Evolutionary conservation across 2,888 invertebrate genomes (phyloP).

Genomic region (Ryuthela nishihirai): DNA sequence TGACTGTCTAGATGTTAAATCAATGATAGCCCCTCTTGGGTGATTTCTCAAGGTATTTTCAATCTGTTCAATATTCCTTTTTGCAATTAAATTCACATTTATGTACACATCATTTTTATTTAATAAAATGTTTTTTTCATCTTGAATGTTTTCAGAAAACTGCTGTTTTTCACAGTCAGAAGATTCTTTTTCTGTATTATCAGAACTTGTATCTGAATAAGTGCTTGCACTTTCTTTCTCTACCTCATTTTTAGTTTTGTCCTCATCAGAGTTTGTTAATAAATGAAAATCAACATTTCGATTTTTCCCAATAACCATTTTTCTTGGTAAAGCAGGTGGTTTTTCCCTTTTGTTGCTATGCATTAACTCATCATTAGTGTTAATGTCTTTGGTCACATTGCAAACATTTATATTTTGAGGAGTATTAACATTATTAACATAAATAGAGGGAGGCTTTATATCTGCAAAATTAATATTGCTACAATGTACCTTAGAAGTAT

Average conservation of each 20-base stretch:
- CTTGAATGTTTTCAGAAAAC: too few species aligned
- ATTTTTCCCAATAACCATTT: constrained; percentile 24
- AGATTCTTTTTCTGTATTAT: too few species aligned
- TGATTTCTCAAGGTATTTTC: constrained; percentile 29
- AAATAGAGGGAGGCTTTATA: too few species aligned
- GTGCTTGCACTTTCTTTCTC: background rate
- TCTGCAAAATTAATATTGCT: too few species aligned
- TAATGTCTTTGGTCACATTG: too few species aligned
- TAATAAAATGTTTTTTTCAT: too few species aligned
- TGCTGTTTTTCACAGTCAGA: too few species aligned
- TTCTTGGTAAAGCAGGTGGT: constrained; percentile 29
- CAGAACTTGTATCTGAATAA: background rate
- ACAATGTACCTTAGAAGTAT: too few species aligned
- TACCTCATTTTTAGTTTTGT: background rate
- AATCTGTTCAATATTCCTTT: constrained; percentile 35
- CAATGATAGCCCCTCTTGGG: constrained; percentile 38
- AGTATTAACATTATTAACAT: too few species aligned
- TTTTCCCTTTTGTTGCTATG: constrained; percentile 3
- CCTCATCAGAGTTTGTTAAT: background rate
- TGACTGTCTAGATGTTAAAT: constrained; percentile 36
- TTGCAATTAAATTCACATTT: constrained; percentile 23
- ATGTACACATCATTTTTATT: constrained; percentile 17
- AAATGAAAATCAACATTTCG: constrained; percentile 6
- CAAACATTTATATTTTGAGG: too few species aligned
- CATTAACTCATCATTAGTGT: too few species aligned